phyloP scores from a whole-genome alignment of 2,888 invertebrate species.

The Phymatocera aterrima region DNA sequence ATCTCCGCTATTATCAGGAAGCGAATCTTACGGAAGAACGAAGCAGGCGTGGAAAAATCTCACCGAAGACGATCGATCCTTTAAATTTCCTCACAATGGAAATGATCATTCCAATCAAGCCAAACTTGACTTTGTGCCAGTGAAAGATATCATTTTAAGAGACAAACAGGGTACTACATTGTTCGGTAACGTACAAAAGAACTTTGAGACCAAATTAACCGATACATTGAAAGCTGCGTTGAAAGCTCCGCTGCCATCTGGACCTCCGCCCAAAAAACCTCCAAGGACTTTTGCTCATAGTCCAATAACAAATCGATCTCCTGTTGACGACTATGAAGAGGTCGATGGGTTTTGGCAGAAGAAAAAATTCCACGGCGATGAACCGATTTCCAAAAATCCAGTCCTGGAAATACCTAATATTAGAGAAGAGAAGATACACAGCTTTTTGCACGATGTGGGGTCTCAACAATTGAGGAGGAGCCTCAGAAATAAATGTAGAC shows the following conservation, averaged over 20 bases:
- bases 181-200: slow-evolving; percentile 41
- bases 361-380: not conserved
- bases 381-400: not conserved
- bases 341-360: slow-evolving; percentile 29
- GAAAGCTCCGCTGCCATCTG: slow-evolving; percentile 81
- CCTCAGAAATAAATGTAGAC: slow-evolving; percentile 26
- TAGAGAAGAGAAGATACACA: not conserved
- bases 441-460: slow-evolving; percentile 33
- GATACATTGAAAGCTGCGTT: slow-evolving; percentile 82
- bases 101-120: slow-evolving; percentile 20
- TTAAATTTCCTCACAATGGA: not conserved
- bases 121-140: slow-evolving; percentile 30
- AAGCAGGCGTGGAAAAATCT: not conserved
- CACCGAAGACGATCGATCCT: not conserved
- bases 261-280: slow-evolving; percentile 87
- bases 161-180: slow-evolving; percentile 27
- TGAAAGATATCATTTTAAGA: slow-evolving; percentile 40
- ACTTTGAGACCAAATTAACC: slow-evolving; percentile 65
- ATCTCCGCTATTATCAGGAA: not conserved
- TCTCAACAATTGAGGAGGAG: slow-evolving; percentile 44
- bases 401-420: not conserved
- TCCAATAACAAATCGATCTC: slow-evolving; percentile 50
- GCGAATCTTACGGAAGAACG: not conserved
- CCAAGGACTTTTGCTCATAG: slow-evolving; percentile 80
- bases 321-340: slow-evolving; percentile 45